A percentile compares a stretch with the other conserved stretches of the same genome.
Evolutionary conservation across 2,888 invertebrate species (phyloP).

Genomic region (Drosophila eohydei): DNA sequence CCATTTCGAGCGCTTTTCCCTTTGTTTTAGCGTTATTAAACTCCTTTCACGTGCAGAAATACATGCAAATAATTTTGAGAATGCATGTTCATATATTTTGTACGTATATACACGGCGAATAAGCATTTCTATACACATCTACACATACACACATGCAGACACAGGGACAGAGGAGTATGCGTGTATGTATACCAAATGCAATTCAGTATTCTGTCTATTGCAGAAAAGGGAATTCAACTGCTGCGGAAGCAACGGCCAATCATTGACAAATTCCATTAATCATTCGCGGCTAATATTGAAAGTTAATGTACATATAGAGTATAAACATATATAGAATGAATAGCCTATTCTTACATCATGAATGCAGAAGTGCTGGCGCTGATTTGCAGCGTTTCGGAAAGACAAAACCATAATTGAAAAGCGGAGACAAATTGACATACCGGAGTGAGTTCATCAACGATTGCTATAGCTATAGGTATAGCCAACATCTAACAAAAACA

Average conservation of each 20-base stretch:
- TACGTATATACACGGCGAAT: neutral
- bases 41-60: constrained; percentile 4
- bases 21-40: neutral
- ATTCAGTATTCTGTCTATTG: constrained; percentile 50
- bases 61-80: neutral
- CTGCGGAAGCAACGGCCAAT: constrained; percentile 3
- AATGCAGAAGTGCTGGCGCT: neutral
- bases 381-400: neutral
- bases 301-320: neutral
- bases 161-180: constrained; percentile 15
- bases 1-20: neutral
- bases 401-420: neutral
- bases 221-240: constrained; percentile 38
- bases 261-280: neutral
- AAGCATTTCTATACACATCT: neutral
- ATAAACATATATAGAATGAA: neutral
- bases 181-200: constrained; percentile 69
- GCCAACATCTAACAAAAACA: constrained; percentile 3
- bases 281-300: neutral
- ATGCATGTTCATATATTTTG: neutral
- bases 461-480: neutral
- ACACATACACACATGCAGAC: neutral
- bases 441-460: constrained; percentile 35
- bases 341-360: neutral
- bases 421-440: constrained; percentile 20